These are phyloP conservation scores for Prinia subflava DNA, from an alignment of 2,113 vertebrate genomes.

Conservation along the genomic window DNA sequence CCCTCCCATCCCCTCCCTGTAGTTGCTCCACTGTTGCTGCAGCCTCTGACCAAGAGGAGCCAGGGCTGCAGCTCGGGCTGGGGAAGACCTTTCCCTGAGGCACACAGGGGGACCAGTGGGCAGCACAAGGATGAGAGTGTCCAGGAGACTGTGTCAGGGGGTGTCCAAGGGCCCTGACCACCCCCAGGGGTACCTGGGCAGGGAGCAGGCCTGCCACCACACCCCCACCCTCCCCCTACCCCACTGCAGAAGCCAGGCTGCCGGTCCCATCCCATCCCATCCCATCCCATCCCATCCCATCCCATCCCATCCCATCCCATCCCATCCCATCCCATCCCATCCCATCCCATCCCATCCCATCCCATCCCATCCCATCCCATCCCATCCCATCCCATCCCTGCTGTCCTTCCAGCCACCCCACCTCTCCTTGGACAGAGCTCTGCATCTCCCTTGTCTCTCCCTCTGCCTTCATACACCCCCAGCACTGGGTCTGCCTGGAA, in stretches of 20 bases:
- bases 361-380: too few species aligned
- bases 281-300: too few species aligned
- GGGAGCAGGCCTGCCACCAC: not conserved
- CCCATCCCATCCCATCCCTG: not conserved
- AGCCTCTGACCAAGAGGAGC: fast-evolving
- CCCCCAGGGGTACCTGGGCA: not conserved
- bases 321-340: too few species aligned
- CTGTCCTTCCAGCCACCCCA: not conserved
- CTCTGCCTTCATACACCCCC: not conserved
- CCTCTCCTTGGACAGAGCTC: not conserved
- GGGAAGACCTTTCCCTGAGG: too few species aligned
- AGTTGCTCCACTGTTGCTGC: not conserved
- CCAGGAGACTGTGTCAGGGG: not conserved
- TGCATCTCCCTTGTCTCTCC: not conserved
- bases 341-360: too few species aligned
- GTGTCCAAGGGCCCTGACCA: not conserved
- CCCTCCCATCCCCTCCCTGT: not conserved
- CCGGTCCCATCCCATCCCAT: not conserved
- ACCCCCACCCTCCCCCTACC: not conserved
- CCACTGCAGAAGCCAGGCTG: not conserved
- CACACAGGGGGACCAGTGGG: not conserved
- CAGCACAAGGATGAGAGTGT: not conserved
- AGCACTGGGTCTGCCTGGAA: not conserved
- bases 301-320: not conserved
- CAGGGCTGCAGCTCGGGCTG: not conserved